Percentiles rank a stretch among this genome's conserved stretches.
phyloP scores from a whole-genome alignment of 35 echinoderm and acorn worm genomes.

The Lytechinus pictus region DNA sequence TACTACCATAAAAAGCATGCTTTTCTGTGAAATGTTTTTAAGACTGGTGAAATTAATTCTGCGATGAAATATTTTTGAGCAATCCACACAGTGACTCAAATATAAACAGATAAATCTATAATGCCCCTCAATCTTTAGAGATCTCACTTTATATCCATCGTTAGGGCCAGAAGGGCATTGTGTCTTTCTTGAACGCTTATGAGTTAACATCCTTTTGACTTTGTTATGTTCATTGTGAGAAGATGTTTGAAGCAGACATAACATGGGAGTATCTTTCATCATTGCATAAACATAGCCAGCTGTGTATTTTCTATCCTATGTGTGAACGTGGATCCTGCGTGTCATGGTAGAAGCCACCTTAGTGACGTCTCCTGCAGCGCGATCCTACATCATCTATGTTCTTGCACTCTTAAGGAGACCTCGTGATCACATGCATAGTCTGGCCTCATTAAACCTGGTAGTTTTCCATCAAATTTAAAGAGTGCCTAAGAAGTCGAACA shows the following conservation, averaged over 20 bases:
- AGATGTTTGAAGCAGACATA: not conserved
- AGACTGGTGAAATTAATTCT: not conserved
- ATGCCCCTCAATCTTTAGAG: not conserved
- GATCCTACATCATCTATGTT: not conserved
- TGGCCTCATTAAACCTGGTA: not conserved
- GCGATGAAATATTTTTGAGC: not conserved
- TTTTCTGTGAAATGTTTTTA: not conserved
- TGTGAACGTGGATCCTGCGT: constrained; percentile 7
- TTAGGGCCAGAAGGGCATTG: too few species aligned
- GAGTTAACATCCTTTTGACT: too few species aligned
- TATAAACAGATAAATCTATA: not conserved
- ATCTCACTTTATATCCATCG: not conserved
- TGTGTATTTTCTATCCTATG: constrained; percentile 24
- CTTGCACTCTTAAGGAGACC: not conserved
- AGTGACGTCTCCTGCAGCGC: not conserved
- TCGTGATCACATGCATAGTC: not conserved
- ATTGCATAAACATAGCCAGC: constrained; percentile 30
- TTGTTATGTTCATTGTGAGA: not conserved
- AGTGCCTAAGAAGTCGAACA: too few species aligned
- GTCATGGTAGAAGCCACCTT: not conserved
- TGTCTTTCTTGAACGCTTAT: too few species aligned
- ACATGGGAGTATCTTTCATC: not conserved
- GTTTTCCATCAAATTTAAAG: not conserved
- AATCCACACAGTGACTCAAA: not conserved
- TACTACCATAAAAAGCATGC: not conserved